These are phyloP conservation scores for Drosophila percnosoma DNA, from an alignment of 2,888 invertebrate species.

Conservation along the genomic window DNA sequence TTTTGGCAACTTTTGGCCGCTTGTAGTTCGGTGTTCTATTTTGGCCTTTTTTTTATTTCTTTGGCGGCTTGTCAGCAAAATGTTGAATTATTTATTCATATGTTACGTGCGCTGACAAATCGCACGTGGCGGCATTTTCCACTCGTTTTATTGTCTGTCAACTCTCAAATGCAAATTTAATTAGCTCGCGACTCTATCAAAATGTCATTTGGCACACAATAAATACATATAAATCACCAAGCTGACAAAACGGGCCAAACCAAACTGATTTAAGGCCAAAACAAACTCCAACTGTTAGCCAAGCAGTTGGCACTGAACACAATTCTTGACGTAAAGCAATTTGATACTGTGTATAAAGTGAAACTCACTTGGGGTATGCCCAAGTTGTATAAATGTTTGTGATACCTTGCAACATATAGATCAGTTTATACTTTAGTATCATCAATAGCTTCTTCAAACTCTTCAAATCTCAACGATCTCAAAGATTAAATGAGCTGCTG, in stretches of 20 bases:
- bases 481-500: not conserved
- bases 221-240: conserved; percentile 43
- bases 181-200: conserved; percentile 69
- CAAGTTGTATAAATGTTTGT: not conserved
- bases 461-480: not conserved
- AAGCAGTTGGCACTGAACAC: conserved; percentile 20
- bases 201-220: conserved; percentile 58
- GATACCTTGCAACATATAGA: not conserved
- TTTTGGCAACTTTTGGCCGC: conserved; percentile 48
- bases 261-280: conserved; percentile 35
- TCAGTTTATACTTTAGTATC: not conserved
- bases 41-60: conserved; percentile 6
- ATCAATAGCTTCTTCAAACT: not conserved
- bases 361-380: not conserved
- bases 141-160: conserved; percentile 50
- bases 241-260: conserved; percentile 24
- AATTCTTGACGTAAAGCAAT: conserved; percentile 29
- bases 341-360: conserved; percentile 14
- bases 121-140: conserved; percentile 53
- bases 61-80: conserved; percentile 41
- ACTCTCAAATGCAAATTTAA: conserved; percentile 71
- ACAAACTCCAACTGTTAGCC: conserved; percentile 39
- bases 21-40: conserved; percentile 32
- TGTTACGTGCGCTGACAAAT: conserved; percentile 67
- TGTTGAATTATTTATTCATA: conserved; percentile 78